Conservation (phyloP, 1,140 invertebrate genomes). For the Acromyrmex echinatior region DNA sequence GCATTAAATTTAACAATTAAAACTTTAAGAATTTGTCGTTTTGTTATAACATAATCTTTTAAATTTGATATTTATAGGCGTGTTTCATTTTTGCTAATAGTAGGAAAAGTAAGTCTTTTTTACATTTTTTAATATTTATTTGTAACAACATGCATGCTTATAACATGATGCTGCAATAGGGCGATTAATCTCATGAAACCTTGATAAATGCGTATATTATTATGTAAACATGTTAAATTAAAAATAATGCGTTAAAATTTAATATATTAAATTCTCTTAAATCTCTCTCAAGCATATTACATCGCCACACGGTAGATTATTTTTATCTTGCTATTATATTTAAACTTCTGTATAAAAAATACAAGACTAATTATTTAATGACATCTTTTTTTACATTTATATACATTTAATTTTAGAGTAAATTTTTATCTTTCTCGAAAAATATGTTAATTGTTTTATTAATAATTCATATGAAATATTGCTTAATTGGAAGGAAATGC, state of each 20-base stretch:
- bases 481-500: background rate
- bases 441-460: constrained; percentile 4
- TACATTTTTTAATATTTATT: background rate
- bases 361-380: background rate
- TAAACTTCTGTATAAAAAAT: background rate
- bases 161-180: background rate
- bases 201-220: background rate
- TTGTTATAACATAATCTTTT: background rate
- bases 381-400: background rate
- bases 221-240: constrained; percentile 5
- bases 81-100: background rate
- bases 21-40: background rate
- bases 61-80: background rate
- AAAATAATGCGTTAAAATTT: background rate
- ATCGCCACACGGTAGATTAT: background rate
- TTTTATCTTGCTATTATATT: constrained; percentile 5
- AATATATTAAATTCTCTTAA: constrained; percentile 3
- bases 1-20: constrained; percentile 35
- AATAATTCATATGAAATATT: constrained; percentile 1
- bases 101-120: background rate
- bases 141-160: background rate
- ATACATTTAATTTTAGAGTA: background rate
- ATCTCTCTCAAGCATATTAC: background rate
- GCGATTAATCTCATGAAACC: constrained; percentile 19
- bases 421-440: background rate